Evolutionary conservation across 2,113 vertebrate species (phyloP).

Genomic region (Triplophysa rosa): DNA sequence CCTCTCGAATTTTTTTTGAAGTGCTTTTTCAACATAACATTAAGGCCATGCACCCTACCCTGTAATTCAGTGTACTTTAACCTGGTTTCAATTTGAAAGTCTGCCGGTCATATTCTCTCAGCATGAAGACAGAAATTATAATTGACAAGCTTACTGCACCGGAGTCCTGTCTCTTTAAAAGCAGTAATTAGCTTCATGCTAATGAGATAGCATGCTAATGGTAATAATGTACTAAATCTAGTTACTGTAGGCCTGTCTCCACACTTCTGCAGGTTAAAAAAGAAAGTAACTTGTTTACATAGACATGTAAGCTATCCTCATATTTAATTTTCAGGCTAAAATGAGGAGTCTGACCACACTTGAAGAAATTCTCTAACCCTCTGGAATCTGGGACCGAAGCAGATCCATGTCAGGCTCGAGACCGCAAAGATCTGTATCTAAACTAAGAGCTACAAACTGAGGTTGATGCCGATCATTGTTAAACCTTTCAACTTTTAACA

Average conservation of each 20-base stretch:
- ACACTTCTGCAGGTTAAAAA: conserved; percentile 3
- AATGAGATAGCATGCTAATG: conserved; percentile 30
- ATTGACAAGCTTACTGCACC: not conserved
- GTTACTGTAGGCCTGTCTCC: conserved; percentile 14
- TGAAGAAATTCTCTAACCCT: conserved; percentile 16
- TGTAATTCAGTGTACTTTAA: conserved; percentile 50
- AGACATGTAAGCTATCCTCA: not conserved
- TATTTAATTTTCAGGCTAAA: conserved; percentile 27
- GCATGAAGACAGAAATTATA: conserved; percentile 22
- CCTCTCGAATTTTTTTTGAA: conserved; percentile 38
- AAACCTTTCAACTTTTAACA: not conserved
- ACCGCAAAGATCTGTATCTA: conserved; percentile 33
- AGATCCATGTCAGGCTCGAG: conserved; percentile 31
- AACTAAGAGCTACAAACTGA: conserved; percentile 34
- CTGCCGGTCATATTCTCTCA: conserved; percentile 27
- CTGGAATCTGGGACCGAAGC: conserved; percentile 30
- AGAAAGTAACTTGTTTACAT: conserved; percentile 1
- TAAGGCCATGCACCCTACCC: conserved; percentile 43
- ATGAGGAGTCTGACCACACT: conserved; percentile 24
- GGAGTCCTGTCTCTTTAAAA: conserved; percentile 1
- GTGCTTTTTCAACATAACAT: conserved; percentile 36
- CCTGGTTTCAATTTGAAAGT: conserved; percentile 47
- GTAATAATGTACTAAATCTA: conserved; percentile 4
- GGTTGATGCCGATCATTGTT: conserved; percentile 11
- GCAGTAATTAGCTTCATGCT: conserved; percentile 41